phyloP scores from a whole-genome alignment of 2,797 vertebrate species.

The Gambusia yucatana region DNA sequence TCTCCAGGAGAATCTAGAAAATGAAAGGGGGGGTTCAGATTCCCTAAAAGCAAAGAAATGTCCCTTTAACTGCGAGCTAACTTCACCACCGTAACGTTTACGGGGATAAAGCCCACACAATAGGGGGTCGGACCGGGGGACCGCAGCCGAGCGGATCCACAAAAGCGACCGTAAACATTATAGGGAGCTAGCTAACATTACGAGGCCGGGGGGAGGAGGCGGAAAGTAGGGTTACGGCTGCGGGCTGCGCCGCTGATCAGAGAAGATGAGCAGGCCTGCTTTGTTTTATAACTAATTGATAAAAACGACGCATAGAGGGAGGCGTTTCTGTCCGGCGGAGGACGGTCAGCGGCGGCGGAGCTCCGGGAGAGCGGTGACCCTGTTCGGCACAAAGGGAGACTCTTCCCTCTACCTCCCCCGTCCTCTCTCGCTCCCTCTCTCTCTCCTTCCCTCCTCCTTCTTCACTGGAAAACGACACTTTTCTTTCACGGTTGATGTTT shows the following conservation, averaged over 20 bases:
- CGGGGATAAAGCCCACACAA: conserved; percentile 46
- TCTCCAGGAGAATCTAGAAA: background rate
- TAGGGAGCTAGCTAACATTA: conserved; percentile 56
- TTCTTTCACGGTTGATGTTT: conserved; percentile 76
- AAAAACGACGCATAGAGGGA: conserved; percentile 43
- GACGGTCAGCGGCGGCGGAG: conserved; percentile 32
- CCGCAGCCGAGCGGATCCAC: conserved; percentile 35
- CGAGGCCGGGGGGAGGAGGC: conserved; percentile 31
- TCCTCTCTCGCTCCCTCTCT: background rate
- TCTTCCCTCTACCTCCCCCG: conserved; percentile 66
- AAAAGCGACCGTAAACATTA: conserved; percentile 45
- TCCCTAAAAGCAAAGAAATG: background rate
- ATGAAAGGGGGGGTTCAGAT: background rate
- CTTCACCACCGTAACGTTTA: background rate
- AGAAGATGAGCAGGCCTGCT: conserved; percentile 56
- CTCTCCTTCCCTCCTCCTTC: conserved; percentile 42
- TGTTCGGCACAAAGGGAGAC: conserved; percentile 83
- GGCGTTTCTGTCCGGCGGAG: conserved; percentile 55
- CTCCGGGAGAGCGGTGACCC: conserved; percentile 66
- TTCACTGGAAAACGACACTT: conserved; percentile 73
- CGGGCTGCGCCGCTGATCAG: conserved; percentile 35
- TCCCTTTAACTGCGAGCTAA: background rate
- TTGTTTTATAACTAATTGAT: conserved; percentile 54
- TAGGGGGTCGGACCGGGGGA: conserved; percentile 34
- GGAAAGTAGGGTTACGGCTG: conserved; percentile 47